Conservation (phyloP, 2,888 invertebrate species). For the Himalopsyche kuldschensis region DNA sequence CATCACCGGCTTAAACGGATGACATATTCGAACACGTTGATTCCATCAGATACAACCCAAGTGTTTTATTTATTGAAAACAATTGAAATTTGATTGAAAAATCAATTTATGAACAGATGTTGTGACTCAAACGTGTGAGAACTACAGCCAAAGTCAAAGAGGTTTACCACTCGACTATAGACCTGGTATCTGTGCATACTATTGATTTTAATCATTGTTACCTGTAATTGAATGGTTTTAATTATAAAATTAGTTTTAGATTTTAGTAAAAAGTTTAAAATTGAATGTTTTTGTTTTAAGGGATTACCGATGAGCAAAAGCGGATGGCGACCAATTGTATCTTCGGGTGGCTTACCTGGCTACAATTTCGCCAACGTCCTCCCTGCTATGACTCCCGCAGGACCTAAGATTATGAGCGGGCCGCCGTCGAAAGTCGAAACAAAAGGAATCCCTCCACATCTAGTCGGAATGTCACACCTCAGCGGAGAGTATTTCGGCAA, state of each 20-base stretch:
- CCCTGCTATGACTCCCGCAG: constrained; percentile 41
- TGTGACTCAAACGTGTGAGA: too few relatives aligned
- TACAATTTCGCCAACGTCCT: constrained; percentile 50
- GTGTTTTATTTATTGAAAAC: too few relatives aligned
- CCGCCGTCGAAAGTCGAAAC: constrained; percentile 19
- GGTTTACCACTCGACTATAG: too few relatives aligned
- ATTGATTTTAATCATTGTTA: neutral
- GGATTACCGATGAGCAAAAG: constrained; percentile 47
- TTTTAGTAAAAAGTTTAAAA: neutral
- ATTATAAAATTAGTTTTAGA: neutral
- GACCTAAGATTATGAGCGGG: constrained; percentile 24
- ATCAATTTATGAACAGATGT: too few relatives aligned
- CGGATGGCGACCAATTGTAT: constrained; percentile 65
- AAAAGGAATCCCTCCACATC: constrained; percentile 43
- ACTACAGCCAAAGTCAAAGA: too few relatives aligned
- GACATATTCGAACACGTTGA: too few relatives aligned
- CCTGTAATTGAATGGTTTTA: neutral
- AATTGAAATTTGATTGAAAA: too few relatives aligned
- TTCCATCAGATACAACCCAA: too few relatives aligned
- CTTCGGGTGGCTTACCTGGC: constrained; percentile 47
- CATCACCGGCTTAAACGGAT: too few relatives aligned
- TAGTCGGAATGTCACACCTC: constrained; percentile 51
- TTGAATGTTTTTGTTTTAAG: neutral
- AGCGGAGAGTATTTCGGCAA: constrained; percentile 46
- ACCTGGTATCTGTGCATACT: too few relatives aligned